Evolutionary conservation across 2,797 vertebrate species (phyloP).

Genomic region (Thalassophryne amazonica): DNA sequence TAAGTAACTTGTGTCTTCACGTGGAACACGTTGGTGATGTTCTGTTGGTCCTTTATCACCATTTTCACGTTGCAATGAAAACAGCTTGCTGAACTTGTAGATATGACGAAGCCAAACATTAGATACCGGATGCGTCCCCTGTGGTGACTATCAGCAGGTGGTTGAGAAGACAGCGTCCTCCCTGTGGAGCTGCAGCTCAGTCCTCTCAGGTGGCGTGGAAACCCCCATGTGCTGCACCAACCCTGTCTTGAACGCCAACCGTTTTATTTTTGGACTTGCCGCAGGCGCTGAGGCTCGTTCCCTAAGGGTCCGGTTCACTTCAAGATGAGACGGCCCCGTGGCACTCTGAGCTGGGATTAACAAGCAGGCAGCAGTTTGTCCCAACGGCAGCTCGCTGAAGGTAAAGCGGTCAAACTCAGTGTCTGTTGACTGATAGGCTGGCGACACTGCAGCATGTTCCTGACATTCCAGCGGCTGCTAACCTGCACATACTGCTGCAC

Average conservation of each 20-base stretch:
- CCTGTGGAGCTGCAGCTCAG: constrained; percentile 58
- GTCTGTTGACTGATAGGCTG: constrained; percentile 57
- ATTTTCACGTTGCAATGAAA: no score
- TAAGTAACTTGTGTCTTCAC: no score
- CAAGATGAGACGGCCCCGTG: constrained; percentile 71
- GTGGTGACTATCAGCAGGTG: no score
- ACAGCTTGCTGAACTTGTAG: no score
- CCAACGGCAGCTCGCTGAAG: constrained; percentile 56
- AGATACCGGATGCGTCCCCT: not conserved
- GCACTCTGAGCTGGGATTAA: constrained; percentile 69
- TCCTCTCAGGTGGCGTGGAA: constrained; percentile 73
- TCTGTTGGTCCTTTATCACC: no score
- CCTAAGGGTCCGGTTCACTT: constrained; percentile 63
- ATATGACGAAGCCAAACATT: no score
- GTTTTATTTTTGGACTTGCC: constrained; percentile 84
- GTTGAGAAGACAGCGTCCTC: no score
- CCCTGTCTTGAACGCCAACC: constrained; percentile 60
- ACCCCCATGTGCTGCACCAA: constrained; percentile 52
- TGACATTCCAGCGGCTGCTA: constrained; percentile 16
- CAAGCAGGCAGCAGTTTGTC: constrained; percentile 63
- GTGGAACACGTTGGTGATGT: no score
- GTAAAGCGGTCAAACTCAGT: constrained; percentile 68
- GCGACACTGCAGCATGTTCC: constrained; percentile 25
- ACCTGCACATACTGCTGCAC: constrained; percentile 38
- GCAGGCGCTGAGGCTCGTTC: constrained; percentile 56